A percentile compares a stretch with the other conserved stretches of the same genome.
phyloP scores from a whole-genome alignment of 2,797 vertebrate genomes.

The Petrocephalus schoutedeni region DNA sequence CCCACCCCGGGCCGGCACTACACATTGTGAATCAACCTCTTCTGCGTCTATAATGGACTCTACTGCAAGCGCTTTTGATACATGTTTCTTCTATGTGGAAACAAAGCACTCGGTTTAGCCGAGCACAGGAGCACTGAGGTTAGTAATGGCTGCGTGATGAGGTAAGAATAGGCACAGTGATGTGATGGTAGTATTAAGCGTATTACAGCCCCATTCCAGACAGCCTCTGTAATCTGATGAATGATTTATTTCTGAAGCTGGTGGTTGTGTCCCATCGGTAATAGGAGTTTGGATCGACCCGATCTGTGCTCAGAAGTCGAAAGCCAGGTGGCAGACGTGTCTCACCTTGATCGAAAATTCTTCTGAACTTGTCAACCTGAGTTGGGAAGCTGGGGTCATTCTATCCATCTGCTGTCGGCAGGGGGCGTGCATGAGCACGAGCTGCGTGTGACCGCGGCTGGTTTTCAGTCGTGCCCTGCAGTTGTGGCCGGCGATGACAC shows the following conservation, averaged over 20 bases:
- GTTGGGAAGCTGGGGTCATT: neutral
- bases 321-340: neutral
- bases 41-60: neutral
- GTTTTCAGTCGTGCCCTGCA: conserved; percentile 19
- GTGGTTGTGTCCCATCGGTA: neutral
- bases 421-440: too few species aligned
- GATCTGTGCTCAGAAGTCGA: neutral
- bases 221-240: neutral
- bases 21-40: neutral
- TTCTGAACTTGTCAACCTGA: neutral
- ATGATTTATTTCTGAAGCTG: neutral
- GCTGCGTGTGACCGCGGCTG: neutral
- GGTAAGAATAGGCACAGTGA: neutral
- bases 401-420: neutral
- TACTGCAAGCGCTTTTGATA: neutral
- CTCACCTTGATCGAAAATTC: neutral
- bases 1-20: neutral
- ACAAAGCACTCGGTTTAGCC: neutral
- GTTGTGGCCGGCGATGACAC: neutral
- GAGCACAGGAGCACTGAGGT: neutral
- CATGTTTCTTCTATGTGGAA: neutral
- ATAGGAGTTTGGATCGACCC: neutral
- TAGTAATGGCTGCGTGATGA: conserved; percentile 11
- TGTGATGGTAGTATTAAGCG: neutral
- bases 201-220: neutral